phyloP scores from a whole-genome alignment of 2,113 vertebrate species.

The Muscicapa adusta region DNA sequence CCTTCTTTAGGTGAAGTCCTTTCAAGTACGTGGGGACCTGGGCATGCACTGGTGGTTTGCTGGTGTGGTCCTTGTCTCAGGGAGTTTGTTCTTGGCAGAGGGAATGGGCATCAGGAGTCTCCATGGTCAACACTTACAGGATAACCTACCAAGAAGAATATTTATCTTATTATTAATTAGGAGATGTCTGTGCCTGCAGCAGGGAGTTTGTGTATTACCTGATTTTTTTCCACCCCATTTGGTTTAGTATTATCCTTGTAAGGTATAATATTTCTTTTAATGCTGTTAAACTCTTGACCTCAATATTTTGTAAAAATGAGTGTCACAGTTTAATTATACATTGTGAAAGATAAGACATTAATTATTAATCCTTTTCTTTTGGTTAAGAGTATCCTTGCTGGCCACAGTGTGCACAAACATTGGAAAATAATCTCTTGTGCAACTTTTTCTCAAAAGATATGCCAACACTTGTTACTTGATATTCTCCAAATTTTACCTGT shows the following conservation, averaged over 20 bases:
- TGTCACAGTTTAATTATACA: slow-evolving; percentile 1
- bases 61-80: fast-evolving
- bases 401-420: background rate
- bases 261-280: background rate
- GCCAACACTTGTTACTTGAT: background rate
- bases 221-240: background rate
- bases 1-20: background rate
- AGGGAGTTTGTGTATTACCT: background rate
- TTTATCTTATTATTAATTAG: background rate
- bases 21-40: fast-evolving
- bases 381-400: background rate
- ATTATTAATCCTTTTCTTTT: background rate
- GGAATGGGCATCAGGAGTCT: background rate
- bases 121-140: background rate
- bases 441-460: background rate
- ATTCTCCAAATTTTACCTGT: background rate
- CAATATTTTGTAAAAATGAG: background rate
- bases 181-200: background rate
- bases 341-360: background rate
- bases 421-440: background rate
- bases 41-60: background rate
- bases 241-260: background rate
- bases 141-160: background rate
- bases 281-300: background rate
- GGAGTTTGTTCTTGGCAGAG: background rate